Conservation (phyloP, 2,113 vertebrate genomes). For the Halcyon malimbica region DNA sequence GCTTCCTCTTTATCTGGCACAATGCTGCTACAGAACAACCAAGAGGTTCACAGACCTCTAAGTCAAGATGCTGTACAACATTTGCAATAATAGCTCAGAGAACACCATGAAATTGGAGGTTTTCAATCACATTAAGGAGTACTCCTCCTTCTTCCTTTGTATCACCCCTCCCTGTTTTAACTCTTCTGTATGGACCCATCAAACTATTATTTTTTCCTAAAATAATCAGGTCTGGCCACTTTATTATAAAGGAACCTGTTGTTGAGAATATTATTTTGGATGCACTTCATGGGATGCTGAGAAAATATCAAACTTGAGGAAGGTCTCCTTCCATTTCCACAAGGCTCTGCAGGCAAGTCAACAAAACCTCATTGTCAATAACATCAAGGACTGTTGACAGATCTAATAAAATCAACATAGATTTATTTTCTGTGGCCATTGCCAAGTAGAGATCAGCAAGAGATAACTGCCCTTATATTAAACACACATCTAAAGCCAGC, state of each 20-base stretch:
- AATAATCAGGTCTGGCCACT: neutral
- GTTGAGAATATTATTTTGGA: neutral
- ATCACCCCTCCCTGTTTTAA: neutral
- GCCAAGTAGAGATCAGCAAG: conserved; percentile 54
- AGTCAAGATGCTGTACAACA: neutral
- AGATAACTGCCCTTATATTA: conserved; percentile 39
- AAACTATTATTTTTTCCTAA: neutral
- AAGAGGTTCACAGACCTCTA: neutral
- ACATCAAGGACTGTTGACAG: conserved; percentile 68
- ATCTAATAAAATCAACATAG: conserved; percentile 63
- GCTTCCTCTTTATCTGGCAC: conserved; percentile 16
- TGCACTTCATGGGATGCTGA: neutral
- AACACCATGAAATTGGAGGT: neutral
- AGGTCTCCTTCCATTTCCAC: conserved; percentile 51
- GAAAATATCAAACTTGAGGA: conserved; percentile 14
- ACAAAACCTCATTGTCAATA: conserved; percentile 66
- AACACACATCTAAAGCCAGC: conserved; percentile 56
- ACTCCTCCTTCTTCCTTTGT: neutral
- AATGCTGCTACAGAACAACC: neutral
- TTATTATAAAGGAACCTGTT: neutral
- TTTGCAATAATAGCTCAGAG: neutral
- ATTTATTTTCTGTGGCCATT: conserved; percentile 51
- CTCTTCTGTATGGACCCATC: neutral
- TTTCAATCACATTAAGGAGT: neutral
- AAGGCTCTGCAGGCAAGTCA: conserved; percentile 26